phyloP scores from a whole-genome alignment of 2,888 invertebrate genomes.

The Zygaena filipendulae region DNA sequence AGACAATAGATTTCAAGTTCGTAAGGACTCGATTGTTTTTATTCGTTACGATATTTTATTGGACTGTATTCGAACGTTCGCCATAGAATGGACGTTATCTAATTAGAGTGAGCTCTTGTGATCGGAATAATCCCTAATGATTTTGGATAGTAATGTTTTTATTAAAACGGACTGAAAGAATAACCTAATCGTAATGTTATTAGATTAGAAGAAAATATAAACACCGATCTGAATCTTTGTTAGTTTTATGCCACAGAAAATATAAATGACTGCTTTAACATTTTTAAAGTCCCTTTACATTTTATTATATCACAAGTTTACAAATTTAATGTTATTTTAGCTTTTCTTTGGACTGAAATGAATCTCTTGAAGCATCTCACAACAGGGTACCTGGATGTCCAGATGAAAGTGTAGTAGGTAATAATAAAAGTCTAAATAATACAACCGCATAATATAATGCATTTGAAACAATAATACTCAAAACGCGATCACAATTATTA shows the following conservation, averaged over 20 bases:
- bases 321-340: too few species aligned
- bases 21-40: constrained; percentile 21
- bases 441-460: constrained; percentile 36
- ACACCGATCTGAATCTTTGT: too few species aligned
- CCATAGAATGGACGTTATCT: constrained; percentile 2
- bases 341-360: constrained; percentile 33
- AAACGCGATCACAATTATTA: constrained; percentile 46
- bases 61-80: constrained; percentile 28
- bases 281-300: too few species aligned
- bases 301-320: too few species aligned
- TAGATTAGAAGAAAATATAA: too few species aligned
- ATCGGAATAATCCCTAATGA: constrained; percentile 17
- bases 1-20: constrained; percentile 17
- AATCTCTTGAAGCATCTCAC: constrained; percentile 47
- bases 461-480: constrained; percentile 50
- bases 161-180: too few species aligned
- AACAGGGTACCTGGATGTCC: constrained; percentile 58
- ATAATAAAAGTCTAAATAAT: constrained; percentile 28
- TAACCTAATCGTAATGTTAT: too few species aligned
- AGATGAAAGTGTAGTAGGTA: constrained; percentile 28
- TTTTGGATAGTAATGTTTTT: constrained; percentile 4
- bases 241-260: too few species aligned
- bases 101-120: constrained; percentile 28
- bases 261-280: too few species aligned
- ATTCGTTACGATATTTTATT: constrained; percentile 31